Base-by-base conservation (phyloP, 2,888 invertebrate genomes). In the Agriotes lineatus region DNA sequence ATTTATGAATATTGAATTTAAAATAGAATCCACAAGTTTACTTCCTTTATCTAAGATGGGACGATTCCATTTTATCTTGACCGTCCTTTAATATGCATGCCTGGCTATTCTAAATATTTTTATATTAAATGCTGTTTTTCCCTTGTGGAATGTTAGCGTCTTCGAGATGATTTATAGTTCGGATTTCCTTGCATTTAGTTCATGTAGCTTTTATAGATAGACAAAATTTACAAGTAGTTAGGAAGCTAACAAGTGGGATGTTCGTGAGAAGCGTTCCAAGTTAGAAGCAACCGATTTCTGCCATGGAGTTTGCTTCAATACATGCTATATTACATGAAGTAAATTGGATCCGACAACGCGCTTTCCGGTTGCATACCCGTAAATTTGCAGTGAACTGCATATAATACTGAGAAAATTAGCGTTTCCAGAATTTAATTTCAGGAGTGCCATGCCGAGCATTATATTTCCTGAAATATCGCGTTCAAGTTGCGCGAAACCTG, bases 381-480 rank as follows among this genome's bases (percentile, higher is more conserved):
- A 30, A 25, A 14, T 50, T 50, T 57, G n/a, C 14, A 16, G 39
- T 39, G 56, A 37, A 12, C 25, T 42, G 42, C 57, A 52, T 33
- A 50, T 30, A 14, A 50, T 25, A 22, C 50, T 50, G 19, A 58
- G 12, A n/a, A 58, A 39, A 58, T 58, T 58, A 58, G 58, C 20
- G 25, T 25, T 44, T 20, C 2, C 16, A 5, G 42, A 58, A 58
- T 58, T 58, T 44, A 58, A 58, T 58, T 58, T 44, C 37, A 56
- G 22, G 14, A 25, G 58, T 42, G 44, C 58, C 16, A 12, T 25
- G 30, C 42, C 19, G 5, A 44, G n/a, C 42, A 22, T 44, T 39
- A 39, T 52, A 52, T 52, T 52, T 52, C 16, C 22, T 52, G 52
- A 33, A 33, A 12, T 25, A 48, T 16, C 1, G n/a, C 20, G 25